A percentile compares a stretch with the other conserved stretches of the same genome.
phyloP scores from a whole-genome alignment of 2,113 vertebrate genomes.

The Hydrochoerus hydrochaeris region DNA sequence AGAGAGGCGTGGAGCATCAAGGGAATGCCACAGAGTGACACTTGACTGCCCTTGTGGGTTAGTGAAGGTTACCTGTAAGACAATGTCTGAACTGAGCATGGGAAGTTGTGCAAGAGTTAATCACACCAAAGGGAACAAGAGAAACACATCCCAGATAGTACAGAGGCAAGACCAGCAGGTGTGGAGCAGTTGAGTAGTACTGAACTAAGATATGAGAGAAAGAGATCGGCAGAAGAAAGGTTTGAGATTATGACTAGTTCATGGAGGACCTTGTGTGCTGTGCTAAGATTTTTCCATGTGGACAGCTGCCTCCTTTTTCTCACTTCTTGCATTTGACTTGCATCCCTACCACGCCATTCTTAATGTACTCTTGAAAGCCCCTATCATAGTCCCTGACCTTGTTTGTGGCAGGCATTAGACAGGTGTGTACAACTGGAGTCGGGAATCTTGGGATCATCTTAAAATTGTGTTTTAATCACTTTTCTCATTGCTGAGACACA shows the following conservation, averaged over 20 bases:
- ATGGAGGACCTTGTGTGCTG: neutral
- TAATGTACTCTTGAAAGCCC: neutral
- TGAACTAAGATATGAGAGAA: neutral
- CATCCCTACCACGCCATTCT: too few relatives aligned
- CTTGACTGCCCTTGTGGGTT: too few relatives aligned
- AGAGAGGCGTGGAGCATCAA: neutral
- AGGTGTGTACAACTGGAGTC: neutral
- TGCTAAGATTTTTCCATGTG: neutral
- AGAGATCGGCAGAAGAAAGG: neutral
- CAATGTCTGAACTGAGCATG: neutral
- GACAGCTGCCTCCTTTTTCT: neutral
- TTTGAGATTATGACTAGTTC: neutral
- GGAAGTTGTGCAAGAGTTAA: neutral
- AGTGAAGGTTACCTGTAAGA: neutral
- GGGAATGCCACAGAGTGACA: neutral
- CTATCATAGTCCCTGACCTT: neutral
- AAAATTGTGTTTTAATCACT: neutral
- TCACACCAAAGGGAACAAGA: neutral
- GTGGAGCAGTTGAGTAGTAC: neutral
- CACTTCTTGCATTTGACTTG: neutral
- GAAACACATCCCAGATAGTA: neutral
- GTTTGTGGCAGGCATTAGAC: accelerated
- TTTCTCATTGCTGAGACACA: neutral
- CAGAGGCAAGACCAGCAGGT: neutral
- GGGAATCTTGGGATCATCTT: neutral